A percentile compares a stretch with the other conserved stretches of the same genome.
Conservation (phyloP, 2,113 vertebrate genomes). For the Strigops habroptila region DNA sequence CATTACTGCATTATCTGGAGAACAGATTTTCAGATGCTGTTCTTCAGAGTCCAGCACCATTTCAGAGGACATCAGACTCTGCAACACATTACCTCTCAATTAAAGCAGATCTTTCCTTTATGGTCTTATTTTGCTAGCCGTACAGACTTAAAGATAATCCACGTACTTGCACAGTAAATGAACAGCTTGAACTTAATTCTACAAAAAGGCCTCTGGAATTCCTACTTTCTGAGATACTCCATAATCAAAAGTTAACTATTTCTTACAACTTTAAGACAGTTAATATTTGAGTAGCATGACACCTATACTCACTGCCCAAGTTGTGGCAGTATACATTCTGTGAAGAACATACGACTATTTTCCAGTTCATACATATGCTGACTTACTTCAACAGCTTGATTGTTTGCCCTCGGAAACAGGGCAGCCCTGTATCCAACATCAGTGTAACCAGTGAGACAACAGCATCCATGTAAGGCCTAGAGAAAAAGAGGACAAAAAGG, state of each 20-base stretch:
- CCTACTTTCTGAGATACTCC: background rate
- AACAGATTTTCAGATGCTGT: background rate
- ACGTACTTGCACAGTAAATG: background rate
- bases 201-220: background rate
- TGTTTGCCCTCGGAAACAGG: constrained; percentile 96
- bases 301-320: background rate
- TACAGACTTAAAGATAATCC: background rate
- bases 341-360: background rate
- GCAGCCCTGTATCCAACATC: constrained; percentile 92
- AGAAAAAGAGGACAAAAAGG: background rate
- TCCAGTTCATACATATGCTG: background rate
- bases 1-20: background rate
- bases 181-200: background rate
- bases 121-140: background rate
- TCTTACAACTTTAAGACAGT: background rate
- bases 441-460: constrained; percentile 92
- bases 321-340: background rate
- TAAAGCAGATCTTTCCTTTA: background rate
- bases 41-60: background rate
- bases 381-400: constrained; percentile 96
- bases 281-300: background rate
- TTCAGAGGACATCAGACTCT: background rate
- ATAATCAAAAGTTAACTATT: background rate
- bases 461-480: constrained; percentile 95
- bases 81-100: background rate